A percentile compares a stretch with the other conserved stretches of the same genome.
phyloP scores from a whole-genome alignment of 2,797 vertebrate species.

The Triplophysa yarkandensis region DNA sequence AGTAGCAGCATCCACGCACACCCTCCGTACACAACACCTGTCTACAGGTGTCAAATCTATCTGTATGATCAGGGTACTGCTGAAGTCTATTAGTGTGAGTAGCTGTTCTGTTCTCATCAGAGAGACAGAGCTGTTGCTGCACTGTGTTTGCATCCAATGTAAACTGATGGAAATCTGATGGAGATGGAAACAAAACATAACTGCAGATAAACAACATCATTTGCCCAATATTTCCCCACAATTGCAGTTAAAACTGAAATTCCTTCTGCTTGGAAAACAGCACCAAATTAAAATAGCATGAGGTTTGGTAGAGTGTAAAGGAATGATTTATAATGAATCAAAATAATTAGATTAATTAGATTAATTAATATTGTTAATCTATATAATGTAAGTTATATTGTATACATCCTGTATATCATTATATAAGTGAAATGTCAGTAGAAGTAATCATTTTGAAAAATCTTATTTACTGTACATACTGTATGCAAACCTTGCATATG shows the following conservation, averaged over 20 bases:
- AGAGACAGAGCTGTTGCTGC: background rate
- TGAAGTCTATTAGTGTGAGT: background rate
- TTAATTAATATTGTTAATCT: too few relatives aligned
- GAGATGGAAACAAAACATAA: background rate
- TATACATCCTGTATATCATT: too few relatives aligned
- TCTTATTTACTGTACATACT: too few relatives aligned
- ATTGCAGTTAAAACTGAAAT: background rate
- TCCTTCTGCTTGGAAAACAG: too few relatives aligned
- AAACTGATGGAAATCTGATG: conserved; percentile 1
- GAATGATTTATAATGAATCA: too few relatives aligned
- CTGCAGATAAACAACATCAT: background rate
- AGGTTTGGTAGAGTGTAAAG: too few relatives aligned
- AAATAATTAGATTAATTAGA: too few relatives aligned
- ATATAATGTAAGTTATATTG: too few relatives aligned
- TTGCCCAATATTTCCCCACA: background rate
- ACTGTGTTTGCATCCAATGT: conserved; percentile 19
- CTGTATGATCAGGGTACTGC: background rate
- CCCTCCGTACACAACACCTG: conserved; percentile 48
- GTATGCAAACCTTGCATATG: too few relatives aligned
- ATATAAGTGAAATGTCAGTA: too few relatives aligned
- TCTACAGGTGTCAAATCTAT: conserved; percentile 40
- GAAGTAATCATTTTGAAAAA: too few relatives aligned
- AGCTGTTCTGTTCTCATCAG: background rate
- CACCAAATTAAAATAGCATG: too few relatives aligned
- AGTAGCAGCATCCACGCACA: conserved; percentile 46